A percentile compares a stretch with the other conserved stretches of the same genome.
Evolutionary conservation across 2,113 vertebrate species (phyloP).

Genomic region (Columba livia): DNA sequence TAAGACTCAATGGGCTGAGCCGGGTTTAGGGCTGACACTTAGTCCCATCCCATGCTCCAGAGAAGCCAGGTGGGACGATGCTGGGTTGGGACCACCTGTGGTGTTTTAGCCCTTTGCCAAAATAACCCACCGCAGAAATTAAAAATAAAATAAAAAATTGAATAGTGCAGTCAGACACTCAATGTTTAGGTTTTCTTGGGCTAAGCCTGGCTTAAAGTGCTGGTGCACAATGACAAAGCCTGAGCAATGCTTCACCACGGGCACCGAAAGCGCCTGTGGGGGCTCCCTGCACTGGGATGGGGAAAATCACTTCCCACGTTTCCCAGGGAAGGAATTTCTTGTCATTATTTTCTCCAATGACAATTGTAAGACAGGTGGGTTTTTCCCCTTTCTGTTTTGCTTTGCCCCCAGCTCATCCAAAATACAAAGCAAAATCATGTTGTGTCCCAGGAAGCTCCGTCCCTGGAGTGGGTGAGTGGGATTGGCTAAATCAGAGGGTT

Average conservation of each 20-base stretch:
- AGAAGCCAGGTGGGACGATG: background rate
- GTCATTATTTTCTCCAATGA: background rate
- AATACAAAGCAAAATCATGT: too few relatives aligned
- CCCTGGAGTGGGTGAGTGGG: too few relatives aligned
- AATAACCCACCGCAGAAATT: accelerated
- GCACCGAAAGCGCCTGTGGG: background rate
- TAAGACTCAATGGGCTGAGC: background rate
- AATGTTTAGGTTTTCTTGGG: background rate
- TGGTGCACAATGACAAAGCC: background rate
- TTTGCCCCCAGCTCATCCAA: background rate
- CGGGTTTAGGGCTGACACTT: accelerated
- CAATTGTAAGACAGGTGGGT: background rate
- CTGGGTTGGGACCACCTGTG: accelerated
- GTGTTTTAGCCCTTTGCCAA: too few relatives aligned
- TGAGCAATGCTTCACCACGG: background rate
- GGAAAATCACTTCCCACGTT: background rate
- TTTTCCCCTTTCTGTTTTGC: background rate
- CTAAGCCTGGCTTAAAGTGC: background rate
- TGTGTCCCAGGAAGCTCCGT: too few relatives aligned
- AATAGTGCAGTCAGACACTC: background rate
- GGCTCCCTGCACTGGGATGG: background rate
- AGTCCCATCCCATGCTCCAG: background rate
- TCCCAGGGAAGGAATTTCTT: background rate
- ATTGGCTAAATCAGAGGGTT: too few relatives aligned
- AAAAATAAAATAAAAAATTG: background rate